Conservation (phyloP, 2,888 invertebrate genomes). For the Drosophila paracracens region DNA sequence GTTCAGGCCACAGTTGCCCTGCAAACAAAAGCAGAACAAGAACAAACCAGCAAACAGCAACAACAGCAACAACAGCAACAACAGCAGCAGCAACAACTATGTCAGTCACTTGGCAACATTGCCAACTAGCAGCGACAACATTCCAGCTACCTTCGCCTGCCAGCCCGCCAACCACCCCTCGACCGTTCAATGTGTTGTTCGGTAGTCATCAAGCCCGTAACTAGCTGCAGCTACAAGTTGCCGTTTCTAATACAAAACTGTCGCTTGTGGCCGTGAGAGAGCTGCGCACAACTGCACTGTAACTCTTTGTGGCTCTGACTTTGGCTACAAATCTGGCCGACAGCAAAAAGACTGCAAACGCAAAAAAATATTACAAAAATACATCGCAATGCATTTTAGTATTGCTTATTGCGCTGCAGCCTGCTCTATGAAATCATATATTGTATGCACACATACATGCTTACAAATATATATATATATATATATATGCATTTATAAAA, state of each 20-base stretch:
- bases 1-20: constrained; percentile 58
- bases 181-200: not conserved
- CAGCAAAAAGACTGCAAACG: constrained; percentile 24
- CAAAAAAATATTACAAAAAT: constrained; percentile 48
- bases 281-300: constrained; percentile 57
- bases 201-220: constrained; percentile 62
- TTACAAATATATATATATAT: not conserved
- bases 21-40: constrained; percentile 33
- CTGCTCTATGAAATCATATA: constrained; percentile 68
- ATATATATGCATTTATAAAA: constrained; percentile 27
- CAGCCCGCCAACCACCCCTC: constrained; percentile 6
- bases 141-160: constrained; percentile 67
- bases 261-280: constrained; percentile 79
- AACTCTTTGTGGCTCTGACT: constrained; percentile 38
- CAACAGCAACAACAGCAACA: constrained; percentile 50
- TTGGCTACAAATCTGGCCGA: constrained; percentile 39
- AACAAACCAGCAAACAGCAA: constrained; percentile 22
- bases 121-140: constrained; percentile 77
- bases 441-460: not conserved
- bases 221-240: constrained; percentile 76
- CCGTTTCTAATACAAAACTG: constrained; percentile 78
- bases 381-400: constrained; percentile 67
- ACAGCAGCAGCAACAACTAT: constrained; percentile 64
- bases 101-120: constrained; percentile 78
- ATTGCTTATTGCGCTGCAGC: constrained; percentile 69